Base-by-base conservation (phyloP, 2,113 vertebrate genomes). In the Clarias batrachus region DNA sequence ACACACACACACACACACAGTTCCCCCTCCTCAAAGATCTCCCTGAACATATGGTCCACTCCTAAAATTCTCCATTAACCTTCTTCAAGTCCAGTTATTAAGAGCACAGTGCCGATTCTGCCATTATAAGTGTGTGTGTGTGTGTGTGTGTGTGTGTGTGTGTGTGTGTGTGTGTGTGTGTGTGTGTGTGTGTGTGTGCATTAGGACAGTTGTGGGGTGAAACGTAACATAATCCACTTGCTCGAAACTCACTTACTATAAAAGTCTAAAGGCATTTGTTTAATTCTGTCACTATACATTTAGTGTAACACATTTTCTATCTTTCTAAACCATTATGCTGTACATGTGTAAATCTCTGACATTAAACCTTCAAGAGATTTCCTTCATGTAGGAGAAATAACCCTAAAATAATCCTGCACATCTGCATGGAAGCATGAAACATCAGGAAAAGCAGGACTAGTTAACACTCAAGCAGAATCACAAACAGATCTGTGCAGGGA, bases 11-110 rank as follows among this genome's bases (percentile, higher is more conserved):
- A 79, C 52, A 41, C 91, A 90, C 90, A 91, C 90, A 85, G 88
- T 83, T 63, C 30, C 84, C 84, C 90, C 90, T 86, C 3, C 85
- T 89, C 82, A 89, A 91, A 89, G 76, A 84, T 88, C 89, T 85
- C 62, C 89, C 88, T 90, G 82, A 93, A 92, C 94, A 95, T 95
- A 95, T 95, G 94, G 94, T 90, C 57, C 27, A 81, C 83, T 65
- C 60, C 68, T 85, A 82, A 82, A 82, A 74, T 41, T 79, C 68
- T 68, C 41, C 8, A 83, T 78, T 33, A 84, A 71, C 60, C 27
- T 70, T 63, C 80, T 83, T 52, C 78, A 82, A 83, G 54, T 33
- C 59, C 70, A 77, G 81, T 88, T 89, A 90, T 90, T 90, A 89
- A 84, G 71, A 81, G 62, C 87, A 82, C 87, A 89, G 87, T 88